phyloP scores from a whole-genome alignment of 2,797 vertebrate species.

The Rallus crepitans region DNA sequence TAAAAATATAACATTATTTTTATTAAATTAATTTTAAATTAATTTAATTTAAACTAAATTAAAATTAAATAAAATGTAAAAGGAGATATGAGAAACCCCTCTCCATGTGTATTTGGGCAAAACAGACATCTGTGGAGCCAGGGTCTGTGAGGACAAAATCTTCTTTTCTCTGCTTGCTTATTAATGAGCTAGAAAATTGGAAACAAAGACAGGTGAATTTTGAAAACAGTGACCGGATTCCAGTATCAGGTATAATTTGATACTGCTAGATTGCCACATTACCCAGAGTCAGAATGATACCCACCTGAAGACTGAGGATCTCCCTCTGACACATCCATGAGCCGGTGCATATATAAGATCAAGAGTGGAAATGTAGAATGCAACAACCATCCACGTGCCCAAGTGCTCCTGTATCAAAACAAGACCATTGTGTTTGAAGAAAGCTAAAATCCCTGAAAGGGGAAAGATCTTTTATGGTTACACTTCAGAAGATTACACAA shows the following conservation, averaged over 20 bases:
- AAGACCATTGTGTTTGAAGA: neutral
- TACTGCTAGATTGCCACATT: neutral
- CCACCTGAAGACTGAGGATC: neutral
- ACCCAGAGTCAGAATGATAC: neutral
- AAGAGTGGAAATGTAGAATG: neutral
- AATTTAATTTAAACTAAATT: neutral
- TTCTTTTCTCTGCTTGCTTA: neutral
- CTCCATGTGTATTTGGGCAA: neutral
- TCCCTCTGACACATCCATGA: neutral
- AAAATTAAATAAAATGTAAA: neutral
- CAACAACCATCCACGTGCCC: neutral
- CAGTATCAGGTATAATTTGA: neutral
- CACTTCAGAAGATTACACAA: neutral
- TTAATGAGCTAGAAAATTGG: neutral
- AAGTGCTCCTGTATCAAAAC: neutral
- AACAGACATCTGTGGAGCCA: neutral
- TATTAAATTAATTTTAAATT: neutral
- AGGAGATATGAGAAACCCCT: rapidly evolving
- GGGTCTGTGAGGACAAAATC: neutral
- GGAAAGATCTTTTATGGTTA: neutral
- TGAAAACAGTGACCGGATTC: neutral
- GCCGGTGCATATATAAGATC: neutral
- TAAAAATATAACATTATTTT: neutral
- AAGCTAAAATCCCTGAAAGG: neutral
- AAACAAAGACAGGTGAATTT: neutral